phyloP scores from a whole-genome alignment of 2,113 vertebrate species.

The Cebus imitator region DNA sequence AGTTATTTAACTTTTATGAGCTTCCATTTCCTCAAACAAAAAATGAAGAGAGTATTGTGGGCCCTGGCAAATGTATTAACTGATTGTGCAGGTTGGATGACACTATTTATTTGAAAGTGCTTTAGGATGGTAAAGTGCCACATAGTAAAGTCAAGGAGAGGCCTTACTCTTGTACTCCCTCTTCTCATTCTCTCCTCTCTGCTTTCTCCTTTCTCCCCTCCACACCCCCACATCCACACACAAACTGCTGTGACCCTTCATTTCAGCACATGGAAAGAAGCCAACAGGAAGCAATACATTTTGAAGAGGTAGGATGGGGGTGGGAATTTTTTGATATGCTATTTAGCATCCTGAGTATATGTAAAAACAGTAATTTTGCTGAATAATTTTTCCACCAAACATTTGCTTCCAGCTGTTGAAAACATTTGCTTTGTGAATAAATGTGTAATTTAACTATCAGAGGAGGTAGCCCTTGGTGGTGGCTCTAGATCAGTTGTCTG shows the following conservation, averaged over 20 bases:
- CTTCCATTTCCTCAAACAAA: conserved; percentile 1
- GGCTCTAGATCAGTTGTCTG: neutral
- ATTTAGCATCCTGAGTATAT: neutral
- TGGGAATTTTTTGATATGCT: neutral
- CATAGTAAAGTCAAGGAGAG: neutral
- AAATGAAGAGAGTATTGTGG: neutral
- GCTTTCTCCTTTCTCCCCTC: neutral
- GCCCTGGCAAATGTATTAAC: neutral
- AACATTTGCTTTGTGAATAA: neutral
- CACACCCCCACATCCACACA: neutral
- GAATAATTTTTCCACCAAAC: neutral
- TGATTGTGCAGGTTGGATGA: neutral
- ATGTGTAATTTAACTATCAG: conserved; percentile 40
- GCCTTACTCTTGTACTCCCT: neutral
- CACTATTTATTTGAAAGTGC: neutral
- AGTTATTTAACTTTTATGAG: conserved; percentile 40
- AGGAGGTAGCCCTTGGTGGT: neutral
- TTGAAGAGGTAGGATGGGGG: neutral
- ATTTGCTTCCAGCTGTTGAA: conserved; percentile 20
- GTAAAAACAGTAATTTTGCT: conserved; percentile 10
- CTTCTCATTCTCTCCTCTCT: neutral
- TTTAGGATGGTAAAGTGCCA: conserved; percentile 15
- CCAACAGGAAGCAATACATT: neutral
- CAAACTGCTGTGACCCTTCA: neutral
- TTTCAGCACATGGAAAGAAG: neutral